Base-by-base conservation (phyloP, 2,888 invertebrate species). In the Cataglyphis livida region DNA sequence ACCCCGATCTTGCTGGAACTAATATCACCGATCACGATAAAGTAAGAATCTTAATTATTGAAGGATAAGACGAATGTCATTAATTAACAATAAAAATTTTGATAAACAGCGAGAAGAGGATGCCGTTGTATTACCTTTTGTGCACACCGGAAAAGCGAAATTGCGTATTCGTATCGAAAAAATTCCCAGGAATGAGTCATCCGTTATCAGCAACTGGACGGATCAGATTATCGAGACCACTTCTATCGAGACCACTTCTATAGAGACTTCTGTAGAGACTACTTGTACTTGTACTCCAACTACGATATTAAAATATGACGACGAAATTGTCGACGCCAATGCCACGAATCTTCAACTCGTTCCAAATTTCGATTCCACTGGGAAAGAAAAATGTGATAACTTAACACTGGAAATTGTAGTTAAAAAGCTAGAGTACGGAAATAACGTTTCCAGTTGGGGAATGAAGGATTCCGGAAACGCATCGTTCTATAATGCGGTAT, bases 151-250 rank as follows among this genome's bases (percentile, higher is more conserved):
- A 62, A 81, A 9, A 62, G 38, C 61, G 10, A 38, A 81, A 28
- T 51, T 71, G 32, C 78, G 59, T 4, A 18, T 79, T 21, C 78
- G 78, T 21, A 71, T 79, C 10, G 71, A 79, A 25, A 70, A 79
- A 44, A 35, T 79, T 18, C 57, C 59, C 41, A 59, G 18, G 21
- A 71, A 59, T 12, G 44, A 59, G 15, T 59, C 78, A 9, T 59
- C 44, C 0, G n/a, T 59, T 25, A 21, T 57, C 21, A 78, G 25
- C 18, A 4, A 35, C 25, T 71, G 32, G 78, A 44, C 25, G 7
- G 32, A 78, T 28, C 3, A 9, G 71, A 18, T 32, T 18, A 21
- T 15, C 7, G 18, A 0, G 10, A 79, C 12, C 0, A 32, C 25
- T 28, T 28, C 25, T 28, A 28, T 28, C 1, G 25, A 28, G 1